phyloP scores from a whole-genome alignment of 1,140 invertebrate species.

The Drosophila ogumai region DNA sequence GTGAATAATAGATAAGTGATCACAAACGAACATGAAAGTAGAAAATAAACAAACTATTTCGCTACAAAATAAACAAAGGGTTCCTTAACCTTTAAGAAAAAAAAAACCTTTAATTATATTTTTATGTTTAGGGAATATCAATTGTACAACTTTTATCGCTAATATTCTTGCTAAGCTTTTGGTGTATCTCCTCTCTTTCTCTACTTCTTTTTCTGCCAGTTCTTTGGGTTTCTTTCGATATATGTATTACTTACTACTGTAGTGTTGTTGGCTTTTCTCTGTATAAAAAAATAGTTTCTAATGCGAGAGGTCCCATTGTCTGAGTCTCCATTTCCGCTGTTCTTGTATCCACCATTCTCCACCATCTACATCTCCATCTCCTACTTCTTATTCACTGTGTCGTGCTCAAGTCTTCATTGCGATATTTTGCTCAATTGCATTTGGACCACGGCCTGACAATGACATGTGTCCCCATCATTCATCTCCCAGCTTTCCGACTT shows the following conservation, averaged over 20 bases:
- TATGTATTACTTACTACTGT: conserved; percentile 8
- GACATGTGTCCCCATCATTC: conserved; percentile 37
- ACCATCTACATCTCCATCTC: neutral
- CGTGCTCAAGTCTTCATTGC: conserved; percentile 71
- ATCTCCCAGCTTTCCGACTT: conserved; percentile 2
- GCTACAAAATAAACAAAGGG: neutral
- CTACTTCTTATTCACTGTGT: conserved; percentile 30
- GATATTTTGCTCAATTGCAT: conserved; percentile 62
- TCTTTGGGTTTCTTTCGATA: conserved; percentile 35
- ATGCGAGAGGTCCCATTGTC: conserved; percentile 49
- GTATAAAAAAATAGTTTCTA: conserved; percentile 37
- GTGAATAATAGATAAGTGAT: conserved; percentile 1
- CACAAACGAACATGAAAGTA: neutral
- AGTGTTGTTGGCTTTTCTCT: conserved; percentile 5
- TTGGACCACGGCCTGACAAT: conserved; percentile 47
- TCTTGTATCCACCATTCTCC: conserved; percentile 12
- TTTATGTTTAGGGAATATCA: neutral
- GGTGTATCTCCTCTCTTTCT: neutral
- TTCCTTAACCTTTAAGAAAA: too few relatives aligned
- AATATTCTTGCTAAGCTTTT: conserved; percentile 17
- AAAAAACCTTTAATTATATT: too few relatives aligned
- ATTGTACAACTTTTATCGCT: conserved; percentile 32
- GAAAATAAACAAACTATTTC: neutral
- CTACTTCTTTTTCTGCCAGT: conserved; percentile 5
- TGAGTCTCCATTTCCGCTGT: conserved; percentile 46